Evolutionary conservation across 2,888 invertebrate genomes (phyloP), one percentile per base, ranked within the genome.

Genomic region (Oeneis ivallda): DNA sequence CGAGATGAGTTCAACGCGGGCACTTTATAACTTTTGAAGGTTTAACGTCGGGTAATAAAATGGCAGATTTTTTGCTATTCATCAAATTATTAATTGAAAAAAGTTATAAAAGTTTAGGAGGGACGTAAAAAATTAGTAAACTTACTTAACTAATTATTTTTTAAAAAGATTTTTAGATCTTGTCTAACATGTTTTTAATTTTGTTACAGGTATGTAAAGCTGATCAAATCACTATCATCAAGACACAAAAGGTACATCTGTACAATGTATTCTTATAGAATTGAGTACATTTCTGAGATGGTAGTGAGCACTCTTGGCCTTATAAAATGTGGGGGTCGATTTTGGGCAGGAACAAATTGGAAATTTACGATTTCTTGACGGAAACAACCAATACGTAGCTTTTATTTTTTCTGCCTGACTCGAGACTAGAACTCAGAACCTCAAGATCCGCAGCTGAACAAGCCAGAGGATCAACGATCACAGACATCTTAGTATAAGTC

Each of bases 1-100:
- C 32, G 65, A 62, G 62, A 65, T 50, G 62, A 47, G 43, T 45
- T 57, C 60, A 62, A 50, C 34, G 43, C 50, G 19, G 53, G 43
- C 62, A 50, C 65, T 65, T 63, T 67, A 67, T 67, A 62, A 60
- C 62, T 62, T 56, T 64, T 60, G 17, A 59, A 66, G 47, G 17
- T 66, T 64, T 62, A 15, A 58, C 52, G 52, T 60, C 49, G 45
- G 61, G 45, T 47, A 49, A 57, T 65, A 47, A 65, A 65, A 62
- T 58, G 11, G 49, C 26, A 57, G 39, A 43, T 49, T 49, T 63
- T 63, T 62, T 62, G 50, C 32, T 39, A n/a, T 19, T 61, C 41
- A 43, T 41, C 32, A 61, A 32, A 59, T 59, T 47, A 59, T 59
- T 39, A 2, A 37, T 37, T 37, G 5, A 37, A 37, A 37, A 37